phyloP scores from a whole-genome alignment of 1,140 invertebrate genomes.

The Octopus sinensis region DNA sequence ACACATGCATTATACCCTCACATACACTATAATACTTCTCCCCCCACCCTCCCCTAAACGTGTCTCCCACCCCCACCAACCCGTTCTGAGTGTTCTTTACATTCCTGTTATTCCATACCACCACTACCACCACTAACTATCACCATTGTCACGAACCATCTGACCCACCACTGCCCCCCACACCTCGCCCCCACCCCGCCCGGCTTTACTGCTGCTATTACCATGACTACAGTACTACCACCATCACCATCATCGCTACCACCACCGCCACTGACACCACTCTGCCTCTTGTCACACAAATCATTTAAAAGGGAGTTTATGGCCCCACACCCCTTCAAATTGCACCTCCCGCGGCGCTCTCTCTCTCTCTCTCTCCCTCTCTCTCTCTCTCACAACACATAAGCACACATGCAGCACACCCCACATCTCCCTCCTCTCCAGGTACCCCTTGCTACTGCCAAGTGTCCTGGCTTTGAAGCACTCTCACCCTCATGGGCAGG shows the following conservation, averaged over 20 bases:
- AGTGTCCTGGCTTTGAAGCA: neutral
- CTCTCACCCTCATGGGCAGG: neutral
- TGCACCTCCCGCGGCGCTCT: neutral
- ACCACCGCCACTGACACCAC: constrained; percentile 75
- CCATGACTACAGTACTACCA: constrained; percentile 43
- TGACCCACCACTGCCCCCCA: no score
- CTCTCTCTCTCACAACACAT: neutral
- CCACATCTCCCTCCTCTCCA: neutral
- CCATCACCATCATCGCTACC: constrained; percentile 71
- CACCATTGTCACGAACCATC: neutral
- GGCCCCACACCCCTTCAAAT: neutral
- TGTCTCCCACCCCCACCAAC: neutral
- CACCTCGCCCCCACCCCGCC: no score
- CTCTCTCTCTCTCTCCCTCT: neutral
- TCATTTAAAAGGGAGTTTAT: neutral
- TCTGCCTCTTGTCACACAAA: constrained; percentile 63
- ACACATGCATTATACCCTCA: neutral
- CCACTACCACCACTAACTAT: neutral
- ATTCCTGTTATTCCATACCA: no score
- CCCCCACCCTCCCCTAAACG: neutral
- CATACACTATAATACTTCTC: neutral
- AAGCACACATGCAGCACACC: neutral
- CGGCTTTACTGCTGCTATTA: no score
- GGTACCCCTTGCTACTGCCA: neutral
- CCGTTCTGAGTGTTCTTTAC: no score